A percentile compares a stretch with the other conserved stretches of the same genome.
Evolutionary conservation across 2,113 vertebrate genomes (phyloP).

Genomic region (Recurvirostra avosetta): DNA sequence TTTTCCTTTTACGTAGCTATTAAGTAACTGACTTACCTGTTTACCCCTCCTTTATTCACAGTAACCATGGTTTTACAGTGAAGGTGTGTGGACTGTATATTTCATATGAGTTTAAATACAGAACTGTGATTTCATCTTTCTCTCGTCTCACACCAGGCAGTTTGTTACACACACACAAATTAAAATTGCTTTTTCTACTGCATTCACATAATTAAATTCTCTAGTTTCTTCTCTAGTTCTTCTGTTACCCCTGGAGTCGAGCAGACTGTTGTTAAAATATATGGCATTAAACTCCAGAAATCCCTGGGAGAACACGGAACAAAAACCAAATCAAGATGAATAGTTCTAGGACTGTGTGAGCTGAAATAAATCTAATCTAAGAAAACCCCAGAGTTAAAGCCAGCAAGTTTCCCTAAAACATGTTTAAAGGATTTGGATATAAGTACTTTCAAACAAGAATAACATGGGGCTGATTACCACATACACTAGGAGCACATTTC

Average conservation of each 20-base stretch:
- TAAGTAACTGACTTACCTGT: background rate
- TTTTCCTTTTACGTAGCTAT: background rate
- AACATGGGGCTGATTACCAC: background rate
- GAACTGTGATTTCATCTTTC: background rate
- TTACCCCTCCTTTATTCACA: background rate
- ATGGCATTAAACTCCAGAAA: background rate
- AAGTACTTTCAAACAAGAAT: background rate
- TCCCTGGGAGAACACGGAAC: background rate
- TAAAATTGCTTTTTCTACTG: background rate
- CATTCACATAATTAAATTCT: background rate
- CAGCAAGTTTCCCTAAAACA: background rate
- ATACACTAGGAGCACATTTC: background rate
- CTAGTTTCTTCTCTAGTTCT: background rate
- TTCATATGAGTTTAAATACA: background rate
- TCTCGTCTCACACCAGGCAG: background rate
- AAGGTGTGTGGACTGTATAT: background rate
- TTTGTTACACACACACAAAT: background rate
- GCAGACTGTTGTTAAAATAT: background rate
- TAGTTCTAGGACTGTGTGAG: background rate
- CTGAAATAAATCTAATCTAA: background rate
- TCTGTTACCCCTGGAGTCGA: background rate
- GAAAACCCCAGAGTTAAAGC: background rate
- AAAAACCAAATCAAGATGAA: background rate
- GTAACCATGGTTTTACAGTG: background rate
- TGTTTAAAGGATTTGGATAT: background rate